Evolutionary conservation across 2,113 vertebrate genomes (phyloP), one percentile per base, ranked within the genome.

Genomic region (Neopipo cinnamomea): DNA sequence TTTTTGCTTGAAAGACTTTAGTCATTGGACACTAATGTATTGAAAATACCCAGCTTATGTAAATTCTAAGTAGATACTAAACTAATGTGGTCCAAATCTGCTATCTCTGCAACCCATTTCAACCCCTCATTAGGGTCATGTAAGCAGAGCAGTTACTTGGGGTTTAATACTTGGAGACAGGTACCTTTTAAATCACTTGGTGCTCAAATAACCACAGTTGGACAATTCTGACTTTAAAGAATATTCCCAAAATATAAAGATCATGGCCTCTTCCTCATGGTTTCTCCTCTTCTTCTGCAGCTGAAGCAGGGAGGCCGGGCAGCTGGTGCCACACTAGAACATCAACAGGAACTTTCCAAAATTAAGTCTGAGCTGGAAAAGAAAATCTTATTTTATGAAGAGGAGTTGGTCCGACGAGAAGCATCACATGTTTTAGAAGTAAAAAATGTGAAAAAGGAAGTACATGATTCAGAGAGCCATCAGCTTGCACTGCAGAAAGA

Each of bases 301-400:
- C 58, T 98, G 66, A 99, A 99, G 96, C 99, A 99, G 95, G 99
- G 99, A 37, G 98, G 98, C 41, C 97, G 98, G 1, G 95, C 97
- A 4, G 96, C 97, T 0, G 97, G 97, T 8, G 97, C 98, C 37
- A 94, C 98, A 4, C 73, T 96, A 4, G 99, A 99, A 56, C 98
- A 98, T 47, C 99, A 99, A 89, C 99, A 99, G 85, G 99, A 99
- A 91, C 97, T 99, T 95, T 98, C 98, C 70, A 99, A 98, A 92
- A 96, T 99, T 56, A 99, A 98, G 94, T 98, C 99, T 0, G 99
- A 99, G 95, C 98, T 99, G 5, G 99, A 99, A 94, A 99, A 99
- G 95, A 99, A 99, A 95, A 98, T 98, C 50, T 91, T 99, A 56
- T 99, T 99, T 94, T 99, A 99, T 20, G 99, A 99, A 96, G 99